Evolutionary conservation across 2,888 invertebrate genomes (phyloP).

Genomic region (Lysandra bellargus): DNA sequence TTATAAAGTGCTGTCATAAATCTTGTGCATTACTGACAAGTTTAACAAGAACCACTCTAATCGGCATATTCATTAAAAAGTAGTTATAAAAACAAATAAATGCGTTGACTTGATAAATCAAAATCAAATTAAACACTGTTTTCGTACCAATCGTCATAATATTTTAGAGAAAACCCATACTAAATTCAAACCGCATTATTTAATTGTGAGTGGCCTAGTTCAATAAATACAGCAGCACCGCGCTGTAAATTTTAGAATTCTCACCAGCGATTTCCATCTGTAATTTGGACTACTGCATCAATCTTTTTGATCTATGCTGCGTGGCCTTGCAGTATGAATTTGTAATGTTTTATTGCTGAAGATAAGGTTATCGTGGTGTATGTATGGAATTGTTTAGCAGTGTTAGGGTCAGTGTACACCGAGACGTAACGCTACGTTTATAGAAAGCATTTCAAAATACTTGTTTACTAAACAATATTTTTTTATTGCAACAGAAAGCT

Average conservation of each 20-base stretch:
- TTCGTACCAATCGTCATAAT: background rate
- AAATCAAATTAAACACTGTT: background rate
- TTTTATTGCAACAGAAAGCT: too few relatives aligned
- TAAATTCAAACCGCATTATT: slow-evolving; percentile 11
- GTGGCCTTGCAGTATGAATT: slow-evolving; percentile 35
- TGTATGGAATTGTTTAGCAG: background rate
- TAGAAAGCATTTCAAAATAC: background rate
- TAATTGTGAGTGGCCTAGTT: slow-evolving; percentile 14
- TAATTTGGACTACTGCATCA: slow-evolving; percentile 41
- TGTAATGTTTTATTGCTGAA: slow-evolving; percentile 1
- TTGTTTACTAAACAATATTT: background rate
- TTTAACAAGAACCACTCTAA: too few relatives aligned
- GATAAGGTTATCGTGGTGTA: slow-evolving; percentile 3
- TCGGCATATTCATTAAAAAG: too few relatives aligned
- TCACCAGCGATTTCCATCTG: slow-evolving; percentile 38
- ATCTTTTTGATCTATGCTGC: slow-evolving; percentile 45
- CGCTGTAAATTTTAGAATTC: slow-evolving; percentile 38
- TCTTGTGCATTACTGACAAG: too few relatives aligned
- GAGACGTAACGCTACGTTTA: background rate
- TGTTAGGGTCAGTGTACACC: background rate
- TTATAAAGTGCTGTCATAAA: too few relatives aligned
- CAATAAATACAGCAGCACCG: background rate
- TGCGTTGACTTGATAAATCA: background rate
- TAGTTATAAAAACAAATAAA: background rate
- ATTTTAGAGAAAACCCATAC: background rate